phyloP scores from a whole-genome alignment of 2,888 invertebrate genomes.

The Onchidella celtica region DNA sequence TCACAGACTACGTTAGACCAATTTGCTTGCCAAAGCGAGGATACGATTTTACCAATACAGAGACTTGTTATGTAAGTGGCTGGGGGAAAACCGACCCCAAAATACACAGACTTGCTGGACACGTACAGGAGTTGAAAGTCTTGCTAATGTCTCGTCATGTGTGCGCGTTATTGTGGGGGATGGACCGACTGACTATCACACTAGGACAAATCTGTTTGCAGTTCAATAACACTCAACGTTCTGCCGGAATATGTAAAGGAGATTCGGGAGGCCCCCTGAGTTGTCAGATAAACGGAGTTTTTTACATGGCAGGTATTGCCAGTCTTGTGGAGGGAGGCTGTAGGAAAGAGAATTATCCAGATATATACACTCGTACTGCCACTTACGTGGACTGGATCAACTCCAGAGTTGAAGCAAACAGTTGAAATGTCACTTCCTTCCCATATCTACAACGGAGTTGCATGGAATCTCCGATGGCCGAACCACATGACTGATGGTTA shows the following conservation, averaged over 20 bases:
- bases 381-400: neutral
- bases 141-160: neutral
- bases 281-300: neutral
- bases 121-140: neutral
- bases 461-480: too few species aligned
- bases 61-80: neutral
- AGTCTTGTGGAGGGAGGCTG: slow-evolving; percentile 3
- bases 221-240: neutral
- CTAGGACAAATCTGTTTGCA: neutral
- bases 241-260: neutral
- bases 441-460: too few species aligned
- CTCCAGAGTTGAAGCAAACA: too few species aligned
- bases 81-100: neutral
- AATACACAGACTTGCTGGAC: too few species aligned
- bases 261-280: slow-evolving; percentile 12
- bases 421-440: too few species aligned
- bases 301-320: neutral
- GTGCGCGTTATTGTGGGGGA: neutral
- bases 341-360: neutral
- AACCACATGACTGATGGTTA: too few species aligned
- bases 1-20: neutral
- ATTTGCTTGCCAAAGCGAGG: neutral
- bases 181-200: neutral
- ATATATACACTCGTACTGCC: neutral
- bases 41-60: neutral